Evolutionary conservation across 2,113 vertebrate genomes (phyloP).

Genomic region (Buteo buteo): DNA sequence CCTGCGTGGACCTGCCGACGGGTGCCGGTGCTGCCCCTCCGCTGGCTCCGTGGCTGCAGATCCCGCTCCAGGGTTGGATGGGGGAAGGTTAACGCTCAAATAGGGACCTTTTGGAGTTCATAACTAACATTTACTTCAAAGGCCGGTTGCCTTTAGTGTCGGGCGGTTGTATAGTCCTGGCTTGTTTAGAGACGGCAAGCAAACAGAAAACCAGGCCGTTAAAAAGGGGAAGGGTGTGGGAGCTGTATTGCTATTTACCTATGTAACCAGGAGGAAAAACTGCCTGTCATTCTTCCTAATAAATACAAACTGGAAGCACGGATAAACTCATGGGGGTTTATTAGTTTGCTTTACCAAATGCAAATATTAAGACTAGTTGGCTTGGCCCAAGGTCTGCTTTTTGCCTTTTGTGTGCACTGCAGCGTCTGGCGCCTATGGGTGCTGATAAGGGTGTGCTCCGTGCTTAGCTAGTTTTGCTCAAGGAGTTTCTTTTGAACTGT

Average conservation of each 20-base stretch:
- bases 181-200: not conserved
- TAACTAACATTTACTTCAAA: not conserved
- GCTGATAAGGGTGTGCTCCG: not conserved
- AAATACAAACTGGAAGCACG: constrained; percentile 38
- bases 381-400: not conserved
- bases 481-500: not conserved
- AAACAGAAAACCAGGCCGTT: not conserved
- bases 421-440: not conserved
- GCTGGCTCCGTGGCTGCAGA: not conserved
- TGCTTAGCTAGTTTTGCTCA: not conserved
- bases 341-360: constrained; percentile 66
- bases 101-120: not conserved
- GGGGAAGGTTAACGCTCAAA: accelerated
- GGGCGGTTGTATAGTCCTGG: not conserved
- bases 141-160: not conserved
- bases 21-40: accelerated
- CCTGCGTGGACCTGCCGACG: accelerated
- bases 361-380: constrained; percentile 49
- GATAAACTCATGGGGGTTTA: constrained; percentile 53
- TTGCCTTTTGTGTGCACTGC: constrained; percentile 26
- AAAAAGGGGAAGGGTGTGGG: not conserved
- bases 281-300: constrained; percentile 9
- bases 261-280: not conserved
- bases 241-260: not conserved
- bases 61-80: accelerated